These are phyloP conservation scores for Hypomecis atomaria DNA, from an alignment of 2,888 invertebrate species.

Conservation along the genomic window DNA sequence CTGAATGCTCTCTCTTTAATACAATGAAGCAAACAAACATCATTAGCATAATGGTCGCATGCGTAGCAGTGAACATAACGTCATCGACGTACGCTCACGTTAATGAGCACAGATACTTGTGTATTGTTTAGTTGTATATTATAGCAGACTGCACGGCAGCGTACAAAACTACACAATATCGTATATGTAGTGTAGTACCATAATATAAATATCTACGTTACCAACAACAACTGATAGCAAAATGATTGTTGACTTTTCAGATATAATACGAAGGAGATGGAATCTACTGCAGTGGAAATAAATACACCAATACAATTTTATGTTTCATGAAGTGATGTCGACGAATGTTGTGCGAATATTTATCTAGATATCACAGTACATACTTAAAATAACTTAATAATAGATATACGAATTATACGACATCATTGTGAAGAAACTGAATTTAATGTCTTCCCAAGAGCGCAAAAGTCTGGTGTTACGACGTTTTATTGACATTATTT, in stretches of 20 bases:
- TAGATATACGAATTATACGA: constrained; percentile 19
- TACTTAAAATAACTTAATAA: constrained; percentile 28
- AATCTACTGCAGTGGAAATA: constrained; percentile 16
- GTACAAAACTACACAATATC: constrained; percentile 41
- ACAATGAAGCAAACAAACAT: constrained; percentile 34
- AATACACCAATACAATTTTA: constrained; percentile 26
- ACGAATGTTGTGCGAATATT: constrained; percentile 49
- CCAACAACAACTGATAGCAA: constrained; percentile 48
- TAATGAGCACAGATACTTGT: constrained; percentile 27
- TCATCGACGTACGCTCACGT: constrained; percentile 31
- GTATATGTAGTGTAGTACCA: constrained; percentile 29
- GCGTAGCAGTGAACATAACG: constrained; percentile 29
- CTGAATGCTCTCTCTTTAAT: constrained; percentile 14
- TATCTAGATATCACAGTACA: constrained; percentile 34
- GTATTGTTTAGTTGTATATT: constrained; percentile 27
- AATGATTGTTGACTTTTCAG: constrained; percentile 33
- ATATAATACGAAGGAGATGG: constrained; percentile 14
- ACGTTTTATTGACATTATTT: constrained; percentile 18
- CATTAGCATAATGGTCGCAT: constrained; percentile 39
- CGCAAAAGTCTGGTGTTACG: not conserved
- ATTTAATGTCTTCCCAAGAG: constrained; percentile 4
- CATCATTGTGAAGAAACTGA: constrained; percentile 24
- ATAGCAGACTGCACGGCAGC: constrained; percentile 51
- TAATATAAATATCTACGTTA: constrained; percentile 35
- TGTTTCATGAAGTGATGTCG: constrained; percentile 27